Base-by-base conservation (phyloP, 2,888 invertebrate genomes). In the Cheilosia vulpina region DNA sequence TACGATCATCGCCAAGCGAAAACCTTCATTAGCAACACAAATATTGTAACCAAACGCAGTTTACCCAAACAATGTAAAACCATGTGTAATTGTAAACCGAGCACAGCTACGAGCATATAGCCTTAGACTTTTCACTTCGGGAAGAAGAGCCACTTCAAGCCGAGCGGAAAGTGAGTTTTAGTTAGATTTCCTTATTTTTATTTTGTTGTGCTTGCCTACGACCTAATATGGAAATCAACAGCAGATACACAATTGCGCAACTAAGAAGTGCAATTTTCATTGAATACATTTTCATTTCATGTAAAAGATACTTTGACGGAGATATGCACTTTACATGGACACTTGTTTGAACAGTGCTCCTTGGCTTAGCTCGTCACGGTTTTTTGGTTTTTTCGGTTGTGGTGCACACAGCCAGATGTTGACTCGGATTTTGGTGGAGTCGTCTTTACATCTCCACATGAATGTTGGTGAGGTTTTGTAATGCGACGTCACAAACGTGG, bases 361-460 rank as follows among this genome's bases (percentile, higher is more conserved):
- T 75, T 76, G 84, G 84, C 52, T 75, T 69, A 66, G 69, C 75
- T 62, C 84, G 84, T 85, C 84, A 85, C 76, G 84, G 80, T 75
- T 41, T 76, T 76, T 81, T 66, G 65, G 52, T 50, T 85, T 41
- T 41, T 62, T 31, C 9, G 31, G 9, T 31, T 31, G 31, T 31
- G 31, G 0, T 7, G 27, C 53, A 50, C 52, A 31, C 31, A 27
- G n/a, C 47, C 60, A 73, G 47, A 66, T 79, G 78, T 60, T 47
- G 71, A 50, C 43, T 68, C 41, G 17, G 19, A 55, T 66, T 71
- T 65, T 15, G 38, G 57, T 65, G 19, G 63, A 71, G 66, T 72
- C 78, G 41, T 50, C 60, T 69, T 38, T 24, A 21, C 69, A 58
- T 34, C 47, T 47, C 4, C 38, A 50, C 41, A 52, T 41, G 52